These are phyloP conservation scores for Terrapene triunguis DNA, from an alignment of 2,113 vertebrate genomes.

Conservation along the genomic window DNA sequence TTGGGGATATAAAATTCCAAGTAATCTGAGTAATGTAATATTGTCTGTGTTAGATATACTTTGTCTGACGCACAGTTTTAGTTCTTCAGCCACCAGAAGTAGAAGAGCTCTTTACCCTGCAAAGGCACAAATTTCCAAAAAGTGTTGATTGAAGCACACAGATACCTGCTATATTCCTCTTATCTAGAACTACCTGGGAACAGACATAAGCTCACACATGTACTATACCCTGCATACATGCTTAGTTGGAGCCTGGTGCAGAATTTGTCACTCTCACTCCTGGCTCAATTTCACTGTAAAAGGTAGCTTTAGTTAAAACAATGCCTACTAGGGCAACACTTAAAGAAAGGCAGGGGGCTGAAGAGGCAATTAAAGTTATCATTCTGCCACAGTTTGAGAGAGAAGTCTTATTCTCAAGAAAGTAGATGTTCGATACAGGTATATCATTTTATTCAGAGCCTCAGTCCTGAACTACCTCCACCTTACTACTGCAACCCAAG, in stretches of 20 bases:
- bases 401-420: neutral
- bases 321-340: neutral
- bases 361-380: neutral
- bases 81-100: neutral
- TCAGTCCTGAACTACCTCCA: no score
- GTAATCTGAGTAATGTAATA: neutral
- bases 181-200: neutral
- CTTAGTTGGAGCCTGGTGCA: neutral
- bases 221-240: neutral
- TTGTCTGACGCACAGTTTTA: neutral
- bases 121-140: neutral
- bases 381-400: neutral
- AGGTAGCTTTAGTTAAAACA: neutral
- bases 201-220: neutral
- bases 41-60: neutral
- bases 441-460: neutral
- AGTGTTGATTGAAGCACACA: neutral
- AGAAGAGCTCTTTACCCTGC: neutral
- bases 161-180: rapidly evolving
- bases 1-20: neutral
- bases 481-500: neutral
- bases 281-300: neutral
- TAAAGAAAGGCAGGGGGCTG: neutral
- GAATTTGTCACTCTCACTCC: neutral
- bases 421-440: neutral